Percentiles rank a stretch among this genome's conserved stretches.
phyloP scores from a whole-genome alignment of 1,140 invertebrate genomes.

The Cotesia typhae region DNA sequence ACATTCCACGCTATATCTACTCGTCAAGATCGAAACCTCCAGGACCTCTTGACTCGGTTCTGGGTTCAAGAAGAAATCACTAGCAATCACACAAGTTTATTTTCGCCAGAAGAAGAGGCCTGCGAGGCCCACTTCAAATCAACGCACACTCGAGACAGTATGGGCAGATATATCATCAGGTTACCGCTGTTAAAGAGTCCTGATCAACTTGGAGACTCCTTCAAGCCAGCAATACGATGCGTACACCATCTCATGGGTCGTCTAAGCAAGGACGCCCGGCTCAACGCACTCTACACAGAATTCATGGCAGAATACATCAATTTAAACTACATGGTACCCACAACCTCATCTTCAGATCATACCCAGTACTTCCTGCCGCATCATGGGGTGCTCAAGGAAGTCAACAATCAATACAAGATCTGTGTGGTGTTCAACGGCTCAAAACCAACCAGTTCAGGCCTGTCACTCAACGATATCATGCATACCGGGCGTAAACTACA shows the following conservation, averaged over 20 bases:
- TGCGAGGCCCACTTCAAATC: conserved; percentile 44
- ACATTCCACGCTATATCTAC: neutral
- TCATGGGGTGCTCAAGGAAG: conserved; percentile 23
- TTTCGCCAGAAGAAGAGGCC: conserved; percentile 36
- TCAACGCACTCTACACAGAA: conserved; percentile 12
- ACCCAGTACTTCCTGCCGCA: conserved; percentile 33
- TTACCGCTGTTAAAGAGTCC: conserved; percentile 40
- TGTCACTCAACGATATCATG: conserved; percentile 26
- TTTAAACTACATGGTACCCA: conserved; percentile 36
- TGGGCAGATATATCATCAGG: conserved; percentile 44
- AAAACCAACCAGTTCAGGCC: neutral
- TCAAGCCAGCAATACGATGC: conserved; percentile 17
- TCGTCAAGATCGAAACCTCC: neutral
- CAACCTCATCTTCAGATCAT: neutral
- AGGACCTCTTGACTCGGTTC: conserved; percentile 15
- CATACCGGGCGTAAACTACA: conserved; percentile 32
- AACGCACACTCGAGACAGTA: conserved; percentile 38
- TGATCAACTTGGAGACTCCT: conserved; percentile 3
- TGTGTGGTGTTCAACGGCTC: conserved; percentile 21
- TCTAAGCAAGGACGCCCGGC: neutral
- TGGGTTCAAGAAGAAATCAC: conserved; percentile 26
- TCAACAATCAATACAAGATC: conserved; percentile 26
- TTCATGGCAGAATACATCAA: conserved; percentile 44
- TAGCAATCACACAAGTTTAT: too few species aligned
- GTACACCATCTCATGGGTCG: conserved; percentile 5